These are phyloP conservation scores for Lamellibrachia luymesi DNA, from an alignment of 1,140 invertebrate genomes.

Conservation along the genomic window DNA sequence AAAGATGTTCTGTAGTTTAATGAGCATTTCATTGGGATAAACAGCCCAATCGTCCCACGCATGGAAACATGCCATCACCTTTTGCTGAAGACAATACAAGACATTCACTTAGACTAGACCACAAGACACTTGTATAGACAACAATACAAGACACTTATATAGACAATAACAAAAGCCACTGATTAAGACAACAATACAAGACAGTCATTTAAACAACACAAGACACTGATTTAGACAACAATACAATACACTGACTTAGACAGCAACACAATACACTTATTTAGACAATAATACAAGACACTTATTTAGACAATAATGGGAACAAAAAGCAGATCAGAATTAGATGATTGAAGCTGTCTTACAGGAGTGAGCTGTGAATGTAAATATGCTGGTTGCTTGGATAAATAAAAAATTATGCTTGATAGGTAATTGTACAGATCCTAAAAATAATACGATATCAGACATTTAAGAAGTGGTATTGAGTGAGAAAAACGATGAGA, in stretches of 20 bases:
- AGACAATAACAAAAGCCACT: not conserved
- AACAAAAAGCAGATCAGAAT: too few relatives aligned
- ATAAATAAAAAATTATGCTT: too few relatives aligned
- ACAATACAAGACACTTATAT: not conserved
- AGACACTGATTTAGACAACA: not conserved
- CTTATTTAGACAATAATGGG: not conserved
- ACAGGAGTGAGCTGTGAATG: too few relatives aligned
- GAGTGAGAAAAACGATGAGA: too few relatives aligned
- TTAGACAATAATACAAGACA: not conserved
- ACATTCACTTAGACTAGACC: not conserved
- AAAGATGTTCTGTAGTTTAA: conserved; percentile 88
- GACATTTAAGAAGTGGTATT: too few relatives aligned
- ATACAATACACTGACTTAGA: not conserved
- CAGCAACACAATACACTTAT: conserved; percentile 3
- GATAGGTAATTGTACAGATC: too few relatives aligned
- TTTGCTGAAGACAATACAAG: conserved; percentile 60
- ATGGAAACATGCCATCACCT: conserved; percentile 89
- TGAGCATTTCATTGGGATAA: conserved; percentile 91
- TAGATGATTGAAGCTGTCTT: too few relatives aligned
- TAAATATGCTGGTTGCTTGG: too few relatives aligned
- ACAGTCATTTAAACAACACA: not conserved
- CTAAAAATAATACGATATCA: too few relatives aligned
- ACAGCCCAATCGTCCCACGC: conserved; percentile 98
- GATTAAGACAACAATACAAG: not conserved
- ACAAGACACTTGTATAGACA: not conserved